Evolutionary conservation across 2,888 invertebrate genomes (phyloP), one percentile per base, ranked within the genome.

Genomic region (Enchytraeus crypticus): DNA sequence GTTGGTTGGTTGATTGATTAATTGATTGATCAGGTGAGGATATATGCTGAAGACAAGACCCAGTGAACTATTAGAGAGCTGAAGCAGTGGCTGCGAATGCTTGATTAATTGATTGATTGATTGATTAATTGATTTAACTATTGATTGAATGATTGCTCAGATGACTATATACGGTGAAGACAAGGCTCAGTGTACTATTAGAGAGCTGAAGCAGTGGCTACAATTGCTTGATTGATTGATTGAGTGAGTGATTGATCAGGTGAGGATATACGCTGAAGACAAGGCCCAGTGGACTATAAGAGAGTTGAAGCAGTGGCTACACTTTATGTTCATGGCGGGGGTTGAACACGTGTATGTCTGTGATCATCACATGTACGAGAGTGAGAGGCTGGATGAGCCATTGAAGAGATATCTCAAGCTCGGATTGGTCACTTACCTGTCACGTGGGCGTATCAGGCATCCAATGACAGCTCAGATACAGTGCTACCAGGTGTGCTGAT

Each of bases 401-500:
- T 29, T 65, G 8, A 27, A 47, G 23, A 14, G 26, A n/a, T 65
- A 65, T 51, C 53, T 64, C 30, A 34, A 56, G 3, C 51, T 59
- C 4, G 54, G 62, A 11, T 56, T 65, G n/a, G 55, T 65, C 18
- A 64, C 65, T 14, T 65, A 65, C 47, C 26, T 64, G n/a, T 21
- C 49, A 21, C 64, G 66, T 64, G 51, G 49, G 33, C 46, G 57
- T 56, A 47, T 57, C 5, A 33, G 64, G 3, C 51, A 64, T 18
- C 66, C 67, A 3, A 65, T 67, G 64, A 51, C 32, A 11, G 65
- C 69, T 4, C 70, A 70, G 58, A 66, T 66, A 18, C 54, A 63
- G n/a, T 70, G 70, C 51, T 70, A 70, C 58, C 64, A 65, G n/a
- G n/a, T n/a, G n/a, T n/a, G n/a, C 32, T 26, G 46, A n/a, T n/a